Evolutionary conservation across 2,113 vertebrate genomes (phyloP), one percentile per base, ranked within the genome.

Genomic region (Kryptolebias marmoratus): DNA sequence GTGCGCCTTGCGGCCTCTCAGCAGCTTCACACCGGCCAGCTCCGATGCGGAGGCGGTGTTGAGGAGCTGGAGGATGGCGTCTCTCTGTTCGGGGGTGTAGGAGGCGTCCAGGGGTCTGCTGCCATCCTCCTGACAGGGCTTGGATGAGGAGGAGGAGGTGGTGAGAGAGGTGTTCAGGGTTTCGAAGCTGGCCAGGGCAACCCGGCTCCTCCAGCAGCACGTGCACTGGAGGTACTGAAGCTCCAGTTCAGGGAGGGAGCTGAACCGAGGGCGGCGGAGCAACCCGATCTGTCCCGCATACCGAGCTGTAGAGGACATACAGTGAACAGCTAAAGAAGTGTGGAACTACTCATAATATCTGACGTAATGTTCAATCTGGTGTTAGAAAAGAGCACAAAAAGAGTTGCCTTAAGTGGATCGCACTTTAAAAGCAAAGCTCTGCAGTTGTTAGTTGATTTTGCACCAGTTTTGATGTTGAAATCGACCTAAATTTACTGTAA

Each of bases 1-100:
- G 70, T 64, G 10, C 0, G 90, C 83, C 67, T 94, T 96, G 70
- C 87, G 91, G 44, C 95, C 95, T 50, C 91, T 88, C 50, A 96
- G 88, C 53, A 91, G 84, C 74, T 89, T 91, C 56, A 94, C 80
- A 22, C 28, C 48, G 0, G 88, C 65, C 66, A 95, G 94, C 81
- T 96, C 93, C 1, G 87, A 42, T 62, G 54, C 69, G 0, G 94
- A 52, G 4, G 88, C 94, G 2, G 79, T 91, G 79, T 95, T 94
- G 59, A 96, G 91, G 44, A 87, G 81, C 31, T 82, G 86, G 27
- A 96, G 91, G 77, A 96, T 91, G 63, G 75, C 9, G 54, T 86
- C 76, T 16, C 90, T 83, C 71, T 95, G 94, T 28, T 94, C 93
- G 0, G 84, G 4, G 1, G 93, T 92, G 81, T 92, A 95, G 67